Conservation (phyloP, 2,888 invertebrate genomes). For the Pteria penguin region DNA sequence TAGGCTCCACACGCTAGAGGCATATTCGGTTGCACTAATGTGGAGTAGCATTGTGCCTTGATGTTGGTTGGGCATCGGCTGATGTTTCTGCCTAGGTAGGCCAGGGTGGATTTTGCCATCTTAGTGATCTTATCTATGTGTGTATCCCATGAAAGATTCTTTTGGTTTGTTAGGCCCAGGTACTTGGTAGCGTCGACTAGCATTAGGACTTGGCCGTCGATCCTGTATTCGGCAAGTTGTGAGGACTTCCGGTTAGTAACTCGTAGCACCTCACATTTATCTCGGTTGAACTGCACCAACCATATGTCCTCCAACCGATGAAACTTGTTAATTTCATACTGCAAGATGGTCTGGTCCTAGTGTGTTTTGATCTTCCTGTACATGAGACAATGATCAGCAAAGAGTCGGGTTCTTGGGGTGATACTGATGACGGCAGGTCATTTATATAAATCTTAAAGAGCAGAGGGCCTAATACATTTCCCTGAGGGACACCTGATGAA, state of each 20-base stretch:
- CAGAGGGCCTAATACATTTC: constrained; percentile 19
- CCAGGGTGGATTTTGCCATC: constrained; percentile 4
- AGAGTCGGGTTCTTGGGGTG: neutral
- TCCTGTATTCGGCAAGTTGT: neutral
- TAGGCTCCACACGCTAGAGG: neutral
- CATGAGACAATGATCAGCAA: neutral
- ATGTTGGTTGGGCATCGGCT: neutral
- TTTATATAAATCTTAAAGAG: constrained; percentile 9
- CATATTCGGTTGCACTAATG: neutral
- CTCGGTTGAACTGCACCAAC: constrained; percentile 3
- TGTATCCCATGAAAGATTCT: neutral
- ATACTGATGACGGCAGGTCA: neutral
- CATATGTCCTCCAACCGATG: neutral
- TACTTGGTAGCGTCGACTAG: neutral
- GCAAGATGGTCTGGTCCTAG: no score
- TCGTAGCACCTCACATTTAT: constrained; percentile 1
- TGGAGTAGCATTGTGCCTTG: neutral
- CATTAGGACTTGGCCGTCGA: constrained; percentile 2
- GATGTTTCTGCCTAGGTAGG: neutral
- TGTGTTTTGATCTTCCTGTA: no score
- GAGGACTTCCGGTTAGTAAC: neutral
- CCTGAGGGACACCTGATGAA: constrained; percentile 17
- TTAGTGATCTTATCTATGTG: constrained; percentile 1
- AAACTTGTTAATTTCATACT: neutral
- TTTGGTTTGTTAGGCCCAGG: neutral